phyloP scores from a whole-genome alignment of 2,888 invertebrate genomes.

The Yponomeuta evonymella region DNA sequence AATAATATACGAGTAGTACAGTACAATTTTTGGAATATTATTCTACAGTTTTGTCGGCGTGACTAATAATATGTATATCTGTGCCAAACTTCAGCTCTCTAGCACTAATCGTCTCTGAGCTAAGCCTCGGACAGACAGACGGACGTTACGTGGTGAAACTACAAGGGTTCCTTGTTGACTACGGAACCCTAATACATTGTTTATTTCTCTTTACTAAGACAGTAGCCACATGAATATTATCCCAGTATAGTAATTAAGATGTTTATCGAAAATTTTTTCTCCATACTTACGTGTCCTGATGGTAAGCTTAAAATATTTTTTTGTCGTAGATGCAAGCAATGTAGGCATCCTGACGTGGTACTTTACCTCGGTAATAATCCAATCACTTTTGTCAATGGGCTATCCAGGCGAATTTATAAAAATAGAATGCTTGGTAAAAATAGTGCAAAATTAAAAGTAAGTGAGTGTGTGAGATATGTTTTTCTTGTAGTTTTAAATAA shows the following conservation, averaged over 20 bases:
- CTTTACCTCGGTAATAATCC: slow-evolving; percentile 95
- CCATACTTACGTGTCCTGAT: neutral
- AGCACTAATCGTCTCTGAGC: too few species aligned
- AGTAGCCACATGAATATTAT: neutral
- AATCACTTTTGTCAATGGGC: slow-evolving; percentile 94
- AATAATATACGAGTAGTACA: too few species aligned
- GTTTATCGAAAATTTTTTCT: neutral
- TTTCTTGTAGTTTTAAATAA: too few species aligned
- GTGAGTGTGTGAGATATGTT: neutral
- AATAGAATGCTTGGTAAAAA: slow-evolving; percentile 3
- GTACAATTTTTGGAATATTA: too few species aligned
- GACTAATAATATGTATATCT: too few species aligned
- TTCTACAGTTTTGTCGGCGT: too few species aligned
- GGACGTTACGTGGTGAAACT: too few species aligned
- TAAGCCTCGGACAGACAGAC: too few species aligned
- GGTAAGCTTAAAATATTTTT: neutral
- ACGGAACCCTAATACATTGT: too few species aligned
- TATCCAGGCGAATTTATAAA: slow-evolving; percentile 66
- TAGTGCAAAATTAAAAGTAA: neutral
- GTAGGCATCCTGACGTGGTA: slow-evolving; percentile 34
- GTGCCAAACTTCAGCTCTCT: too few species aligned
- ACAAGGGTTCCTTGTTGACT: too few species aligned
- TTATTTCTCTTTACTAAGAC: too few species aligned
- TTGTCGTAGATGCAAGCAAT: neutral
- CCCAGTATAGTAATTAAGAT: neutral